Evolutionary conservation across 1,140 invertebrate species (phyloP), one percentile per base, ranked within the genome.

Genomic region (Periplaneta americana): DNA sequence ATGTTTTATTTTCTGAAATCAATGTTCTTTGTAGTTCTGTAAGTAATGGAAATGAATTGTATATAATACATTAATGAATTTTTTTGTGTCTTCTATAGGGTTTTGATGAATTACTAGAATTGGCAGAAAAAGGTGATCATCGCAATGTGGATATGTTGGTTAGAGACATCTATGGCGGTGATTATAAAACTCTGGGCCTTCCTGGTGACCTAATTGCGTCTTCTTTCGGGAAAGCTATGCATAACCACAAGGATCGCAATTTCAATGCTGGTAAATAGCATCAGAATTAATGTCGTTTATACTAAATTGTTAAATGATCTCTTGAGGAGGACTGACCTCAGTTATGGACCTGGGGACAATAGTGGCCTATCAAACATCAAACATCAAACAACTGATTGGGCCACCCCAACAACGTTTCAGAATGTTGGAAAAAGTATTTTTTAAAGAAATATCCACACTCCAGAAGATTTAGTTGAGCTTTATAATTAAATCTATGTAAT

Each of bases 101-200:
- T 79, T 95, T 95, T 90, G 93, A 95, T 87, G 94, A 95, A 85
- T 87, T 96, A 37, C 85, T 95, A 77, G 88, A 90, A 84, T 87
- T 95, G 79, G 94, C 94, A 31, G 93, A 94, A 87, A 88, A 89
- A 82, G 94, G 94, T 11, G 93, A 95, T 87, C 93, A 95, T 84
- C 89, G 93, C 80, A 92, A 93, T 83, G 90, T 94, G 57, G 94
- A 96, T 87, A 93, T 95, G 90, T 88, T 96, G 80, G 93, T 96
- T 0, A 92, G 91, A 85, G 94, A 96, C 85, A 95, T 95, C 83
- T 95, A 95, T 86, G 94, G 94, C 1, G 92, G 92, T 9, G 92
- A 92, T 87, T 91, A 91, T 85, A 77, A 86, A 81, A 87, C 87
- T 4, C 89, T 94, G 82, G 92, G 92, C 17, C 88, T 95, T 33